Base-by-base conservation (phyloP, 2,888 invertebrate species). In the Ophioninae sp. region DNA sequence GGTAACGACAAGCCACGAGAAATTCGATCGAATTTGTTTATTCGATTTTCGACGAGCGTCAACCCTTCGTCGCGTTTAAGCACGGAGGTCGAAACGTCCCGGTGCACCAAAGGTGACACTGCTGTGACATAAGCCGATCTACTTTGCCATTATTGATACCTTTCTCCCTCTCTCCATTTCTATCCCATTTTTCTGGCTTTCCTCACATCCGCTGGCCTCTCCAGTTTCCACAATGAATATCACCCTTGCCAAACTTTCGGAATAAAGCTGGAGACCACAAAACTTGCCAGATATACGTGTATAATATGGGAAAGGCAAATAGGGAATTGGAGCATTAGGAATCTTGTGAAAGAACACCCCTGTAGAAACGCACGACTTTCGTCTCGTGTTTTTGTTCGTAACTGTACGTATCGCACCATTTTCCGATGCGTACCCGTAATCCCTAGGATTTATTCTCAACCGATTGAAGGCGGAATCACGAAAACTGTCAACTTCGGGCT, bases 271-370 rank as follows among this genome's bases (percentile, higher is more conserved):
- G 84, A 84, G 83, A 86, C 84, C 82, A 70, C 84, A 81, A 85
- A 87, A 87, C 81, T 79, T 82, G 76, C 79, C 72, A 72, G 82
- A 83, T 79, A 84, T 85, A 85, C 84, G 84, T 82, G 78, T 86
- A 85, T 89, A 88, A 87, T 88, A 89, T 89, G 89, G 89, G 89
- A 89, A 90, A 88, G 78, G 87, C 87, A 89, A 89, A 89, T 86
- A 89, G 23, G 17, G 23, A 75, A 13, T 44, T 20, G 44, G 41
- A 65, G 72, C 39, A 62, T 69, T 69, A 75, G 56, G 21, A 44
- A 78, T 39, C 69, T 77, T 8, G 79, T 62, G 76, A 80, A 79
- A 77, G 69, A 74, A 39, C 67, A 64, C 59, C n/a, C 30, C 64
- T 65, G 39, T 10, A 75, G 39, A 65, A 56, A 37, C 6, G 5